Conservation (phyloP, 2,797 vertebrate species). For the Gymnoscopelus microlampas region DNA sequence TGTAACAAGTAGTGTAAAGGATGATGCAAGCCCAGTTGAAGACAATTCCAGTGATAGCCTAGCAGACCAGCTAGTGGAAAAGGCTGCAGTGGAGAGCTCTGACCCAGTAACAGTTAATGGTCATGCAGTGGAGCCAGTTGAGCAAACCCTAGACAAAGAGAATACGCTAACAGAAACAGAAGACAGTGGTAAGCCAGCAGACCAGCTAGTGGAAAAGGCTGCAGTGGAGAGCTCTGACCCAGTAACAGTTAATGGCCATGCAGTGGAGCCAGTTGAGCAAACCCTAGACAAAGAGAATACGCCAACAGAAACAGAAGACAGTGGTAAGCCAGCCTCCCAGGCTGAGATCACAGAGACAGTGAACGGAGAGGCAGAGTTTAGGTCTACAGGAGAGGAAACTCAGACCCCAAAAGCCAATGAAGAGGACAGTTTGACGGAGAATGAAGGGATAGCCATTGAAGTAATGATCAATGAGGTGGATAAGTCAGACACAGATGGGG, state of each 20-base stretch:
- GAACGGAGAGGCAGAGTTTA: constrained; percentile 39
- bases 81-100: constrained; percentile 18
- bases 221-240: constrained; percentile 15
- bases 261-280: constrained; percentile 28
- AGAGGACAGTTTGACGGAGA: constrained; percentile 9
- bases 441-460: constrained; percentile 19
- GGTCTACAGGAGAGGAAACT: constrained; percentile 12
- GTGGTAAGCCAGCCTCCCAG: constrained; percentile 28
- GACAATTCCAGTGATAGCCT: constrained; percentile 30
- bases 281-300: constrained; percentile 33
- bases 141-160: constrained; percentile 33
- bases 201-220: constrained; percentile 31
- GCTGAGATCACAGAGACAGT: constrained; percentile 18
- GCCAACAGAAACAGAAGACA: constrained; percentile 15
- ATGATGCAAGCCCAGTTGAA: constrained; percentile 46
- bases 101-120: constrained; percentile 39
- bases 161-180: constrained; percentile 23
- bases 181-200: constrained; percentile 25
- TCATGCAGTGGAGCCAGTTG: constrained; percentile 32
- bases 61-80: constrained; percentile 36
- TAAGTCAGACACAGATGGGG: constrained; percentile 36
- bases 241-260: constrained; percentile 45
- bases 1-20: constrained; percentile 52
- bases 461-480: constrained; percentile 13
- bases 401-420: constrained; percentile 15